Percentiles rank a stretch among this genome's conserved stretches.
Evolutionary conservation across 2,113 vertebrate species (phyloP).

Genomic region (Carlito syrichta): DNA sequence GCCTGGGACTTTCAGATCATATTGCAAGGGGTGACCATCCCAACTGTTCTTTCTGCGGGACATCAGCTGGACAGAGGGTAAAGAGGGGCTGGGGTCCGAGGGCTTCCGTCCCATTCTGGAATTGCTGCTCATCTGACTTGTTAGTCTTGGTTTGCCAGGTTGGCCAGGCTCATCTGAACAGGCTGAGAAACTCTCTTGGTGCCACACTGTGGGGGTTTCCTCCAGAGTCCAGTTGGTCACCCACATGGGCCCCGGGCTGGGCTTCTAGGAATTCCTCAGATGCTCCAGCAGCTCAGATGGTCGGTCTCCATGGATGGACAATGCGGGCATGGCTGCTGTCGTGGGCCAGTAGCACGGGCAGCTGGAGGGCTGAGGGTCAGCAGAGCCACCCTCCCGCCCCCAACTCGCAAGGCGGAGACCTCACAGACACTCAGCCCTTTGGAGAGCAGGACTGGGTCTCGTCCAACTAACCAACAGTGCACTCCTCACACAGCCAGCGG

Average conservation of each 20-base stretch:
- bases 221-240: background rate
- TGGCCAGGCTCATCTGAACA: background rate
- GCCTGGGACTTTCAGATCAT: background rate
- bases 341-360: background rate
- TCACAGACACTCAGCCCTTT: background rate
- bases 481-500: background rate
- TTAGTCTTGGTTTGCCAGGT: background rate
- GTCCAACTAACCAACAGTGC: background rate
- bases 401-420: accelerated
- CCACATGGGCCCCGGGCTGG: background rate
- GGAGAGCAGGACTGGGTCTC: background rate
- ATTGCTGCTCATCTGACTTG: background rate
- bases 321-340: no score
- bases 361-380: background rate
- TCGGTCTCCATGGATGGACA: background rate
- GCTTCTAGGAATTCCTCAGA: background rate
- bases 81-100: background rate
- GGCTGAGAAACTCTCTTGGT: background rate
- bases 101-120: background rate
- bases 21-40: background rate
- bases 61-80: background rate
- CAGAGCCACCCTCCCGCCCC: background rate
- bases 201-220: no score
- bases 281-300: background rate
- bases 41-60: background rate